Percentiles rank a stretch among this genome's conserved stretches.
Conservation (phyloP, 2,797 vertebrate species). For the Cyclopterus lumpus region DNA sequence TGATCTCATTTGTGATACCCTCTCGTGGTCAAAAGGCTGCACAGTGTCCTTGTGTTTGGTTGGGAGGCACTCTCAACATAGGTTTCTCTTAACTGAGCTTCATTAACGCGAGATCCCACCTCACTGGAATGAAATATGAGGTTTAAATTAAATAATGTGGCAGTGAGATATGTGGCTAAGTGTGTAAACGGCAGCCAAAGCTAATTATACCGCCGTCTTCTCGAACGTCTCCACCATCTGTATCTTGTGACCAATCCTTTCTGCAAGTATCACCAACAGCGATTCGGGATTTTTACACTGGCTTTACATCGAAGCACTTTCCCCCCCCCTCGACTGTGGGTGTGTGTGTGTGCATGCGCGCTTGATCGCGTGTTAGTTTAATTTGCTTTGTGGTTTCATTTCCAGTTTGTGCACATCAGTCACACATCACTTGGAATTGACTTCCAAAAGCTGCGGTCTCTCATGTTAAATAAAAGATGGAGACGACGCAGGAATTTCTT, state of each 20-base stretch:
- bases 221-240: slow-evolving; percentile 5
- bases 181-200: background rate
- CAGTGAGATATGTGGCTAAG: background rate
- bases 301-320: slow-evolving; percentile 9
- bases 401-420: slow-evolving; percentile 20
- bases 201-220: background rate
- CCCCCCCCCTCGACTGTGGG: background rate
- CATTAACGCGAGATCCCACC: rapidly evolving
- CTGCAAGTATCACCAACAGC: background rate
- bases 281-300: background rate
- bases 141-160: background rate
- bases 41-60: background rate
- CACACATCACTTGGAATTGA: slow-evolving; percentile 11
- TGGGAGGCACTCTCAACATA: background rate
- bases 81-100: too few relatives aligned
- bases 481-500: slow-evolving; percentile 29
- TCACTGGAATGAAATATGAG: background rate
- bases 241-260: background rate
- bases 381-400: background rate
- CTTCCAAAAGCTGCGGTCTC: slow-evolving; percentile 33
- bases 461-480: slow-evolving; percentile 52
- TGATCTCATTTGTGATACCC: slow-evolving; percentile 23
- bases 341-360: background rate
- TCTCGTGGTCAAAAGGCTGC: slow-evolving; percentile 18
- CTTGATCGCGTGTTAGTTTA: background rate